Base-by-base conservation (phyloP, 2,113 vertebrate genomes). In the Rhabdornis inornatus region DNA sequence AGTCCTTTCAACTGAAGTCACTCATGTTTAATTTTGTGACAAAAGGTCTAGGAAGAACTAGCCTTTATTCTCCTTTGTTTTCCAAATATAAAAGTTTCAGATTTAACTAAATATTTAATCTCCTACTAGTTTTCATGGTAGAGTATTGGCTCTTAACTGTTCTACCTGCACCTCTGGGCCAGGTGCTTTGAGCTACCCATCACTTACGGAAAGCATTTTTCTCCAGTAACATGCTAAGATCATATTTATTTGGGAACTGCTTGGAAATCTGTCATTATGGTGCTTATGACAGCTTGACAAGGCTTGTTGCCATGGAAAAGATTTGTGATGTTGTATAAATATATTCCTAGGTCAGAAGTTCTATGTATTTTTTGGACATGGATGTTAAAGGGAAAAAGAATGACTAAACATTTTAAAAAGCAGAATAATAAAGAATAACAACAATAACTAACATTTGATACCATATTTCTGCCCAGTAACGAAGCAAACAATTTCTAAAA, bases 241-340 rank as follows among this genome's bases (percentile, higher is more conserved):
- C 96, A 90, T 95, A 94, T 97, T 97, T 98, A 91, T 96, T 97
- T 97, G 94, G 91, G 95, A 97, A 95, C 82, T 82, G 91, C 92
- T 97, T 91, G 94, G 96, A 96, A 97, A 94, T 97, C 92, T 93
- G 93, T 97, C 95, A 96, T 97, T 94, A 79, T 59, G 45, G 94
- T 94, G 94, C 95, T 95, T 87, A 95, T 96, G 98, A 97, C 95
- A 97, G 97, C 97, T 97, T 97, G 97, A 97, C 97, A 93, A 93
- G 96, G 97, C 95, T 93, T 68, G 97, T 98, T 98, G 96, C 97
- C 97, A 98, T 98, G 97, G 97, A 97, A 97, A 97, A 97, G 59
- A 92, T 95, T 97, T 95, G 91, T 97, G 97, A 98, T 98, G 95
- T 96, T 98, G 95, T 97, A 98, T 97, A 98, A 98, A 98, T 98